A percentile compares a stretch with the other conserved stretches of the same genome.
Evolutionary conservation across 2,797 vertebrate species (phyloP).

Genomic region (Clarias platycephalus): DNA sequence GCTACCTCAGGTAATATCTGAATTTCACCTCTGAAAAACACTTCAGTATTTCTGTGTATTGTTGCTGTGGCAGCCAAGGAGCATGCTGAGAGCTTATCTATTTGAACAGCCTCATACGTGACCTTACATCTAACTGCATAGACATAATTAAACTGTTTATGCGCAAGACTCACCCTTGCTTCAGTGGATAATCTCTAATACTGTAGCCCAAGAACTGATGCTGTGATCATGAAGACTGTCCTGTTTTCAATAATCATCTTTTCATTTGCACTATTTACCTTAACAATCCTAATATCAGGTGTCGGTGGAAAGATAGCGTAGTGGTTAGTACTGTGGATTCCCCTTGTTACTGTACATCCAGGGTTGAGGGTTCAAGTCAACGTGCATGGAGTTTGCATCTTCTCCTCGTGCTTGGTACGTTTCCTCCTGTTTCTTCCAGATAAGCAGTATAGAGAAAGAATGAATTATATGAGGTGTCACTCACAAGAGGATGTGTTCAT

Average conservation of each 20-base stretch:
- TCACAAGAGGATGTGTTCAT: too few relatives aligned
- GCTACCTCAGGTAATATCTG: background rate
- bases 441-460: too few relatives aligned
- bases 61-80: background rate
- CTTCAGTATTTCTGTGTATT: slow-evolving; percentile 14
- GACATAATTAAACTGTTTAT: background rate
- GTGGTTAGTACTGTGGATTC: too few relatives aligned
- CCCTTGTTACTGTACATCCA: too few relatives aligned
- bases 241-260: background rate
- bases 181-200: background rate
- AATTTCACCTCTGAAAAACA: background rate
- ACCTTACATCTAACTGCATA: background rate
- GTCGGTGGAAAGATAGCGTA: background rate
- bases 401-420: too few relatives aligned
- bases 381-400: too few relatives aligned
- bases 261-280: background rate
- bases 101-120: slow-evolving; percentile 16
- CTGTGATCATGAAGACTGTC: background rate
- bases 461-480: too few relatives aligned
- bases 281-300: background rate
- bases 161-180: background rate
- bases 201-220: background rate
- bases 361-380: too few relatives aligned
- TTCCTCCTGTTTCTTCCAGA: too few relatives aligned
- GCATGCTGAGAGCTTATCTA: slow-evolving; percentile 31